Conservation (phyloP, 2,888 invertebrate species). For the Orthosia gracilis region DNA sequence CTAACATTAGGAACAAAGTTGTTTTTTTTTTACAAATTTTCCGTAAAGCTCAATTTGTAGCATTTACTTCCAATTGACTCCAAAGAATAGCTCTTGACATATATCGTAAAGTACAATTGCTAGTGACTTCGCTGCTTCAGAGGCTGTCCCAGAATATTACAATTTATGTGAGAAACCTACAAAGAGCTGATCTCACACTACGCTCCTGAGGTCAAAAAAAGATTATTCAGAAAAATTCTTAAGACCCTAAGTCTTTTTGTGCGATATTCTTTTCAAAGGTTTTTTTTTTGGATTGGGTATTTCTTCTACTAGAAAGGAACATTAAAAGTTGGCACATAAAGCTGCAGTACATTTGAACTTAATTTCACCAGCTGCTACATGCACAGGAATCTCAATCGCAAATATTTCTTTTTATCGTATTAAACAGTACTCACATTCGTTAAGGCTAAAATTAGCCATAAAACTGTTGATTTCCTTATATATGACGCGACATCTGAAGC, state of each 20-base stretch:
- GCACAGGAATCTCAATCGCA: background rate
- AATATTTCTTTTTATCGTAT: background rate
- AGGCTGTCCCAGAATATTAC: slow-evolving; percentile 16
- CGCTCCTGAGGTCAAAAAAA: slow-evolving; percentile 26
- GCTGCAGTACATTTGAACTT: too few relatives aligned
- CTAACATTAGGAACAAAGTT: background rate
- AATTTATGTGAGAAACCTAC: slow-evolving; percentile 30
- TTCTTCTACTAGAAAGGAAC: background rate
- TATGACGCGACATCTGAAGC: slow-evolving; percentile 85
- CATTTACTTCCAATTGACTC: background rate
- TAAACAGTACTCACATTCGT: slow-evolving; percentile 82
- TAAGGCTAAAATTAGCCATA: slow-evolving; percentile 86
- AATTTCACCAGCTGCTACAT: background rate
- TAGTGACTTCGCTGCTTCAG: slow-evolving; percentile 15
- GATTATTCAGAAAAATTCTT: background rate
- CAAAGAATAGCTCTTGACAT: slow-evolving; percentile 19
- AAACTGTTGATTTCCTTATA: slow-evolving; percentile 83
- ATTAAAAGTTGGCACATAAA: background rate
- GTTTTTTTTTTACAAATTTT: background rate
- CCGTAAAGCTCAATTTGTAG: background rate
- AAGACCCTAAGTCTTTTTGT: background rate
- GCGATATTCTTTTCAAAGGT: background rate
- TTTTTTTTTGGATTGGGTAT: slow-evolving; percentile 2
- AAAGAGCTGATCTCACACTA: slow-evolving; percentile 22
- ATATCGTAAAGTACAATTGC: slow-evolving; percentile 45